Base-by-base conservation (phyloP, 2,888 invertebrate species). In the Tipula confusa region DNA sequence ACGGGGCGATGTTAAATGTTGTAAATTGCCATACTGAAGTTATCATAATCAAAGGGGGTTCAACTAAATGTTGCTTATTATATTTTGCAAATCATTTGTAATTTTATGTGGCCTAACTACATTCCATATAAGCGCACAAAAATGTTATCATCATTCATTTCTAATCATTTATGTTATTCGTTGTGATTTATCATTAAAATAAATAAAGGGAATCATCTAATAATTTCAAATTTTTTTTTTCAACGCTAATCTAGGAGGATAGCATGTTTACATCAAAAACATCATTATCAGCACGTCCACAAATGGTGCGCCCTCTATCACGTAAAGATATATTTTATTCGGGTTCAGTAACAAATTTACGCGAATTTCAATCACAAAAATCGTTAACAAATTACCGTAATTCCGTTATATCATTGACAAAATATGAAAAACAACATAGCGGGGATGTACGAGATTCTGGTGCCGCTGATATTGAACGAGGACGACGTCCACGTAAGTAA, bases 291-390 rank as follows among this genome's bases (percentile, higher is more conserved):
- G 88, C 88, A 83, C 87, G 89, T 1, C 87, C 87, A 18, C 87
- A 89, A 82, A 96, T 96, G 91, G 94, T 96, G 15, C 93, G 97
- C 18, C 98, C 98, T 2, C 90, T 98, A 90, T 97, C 97, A 6
- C 92, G 98, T 83, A 97, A 98, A 88, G 99, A 99, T 90, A 98
- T 98, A 87, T 98, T 99, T 91, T 98, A 98, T 90, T 97, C 97
- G 1, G 98, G 99, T 33, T 98, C 98, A 82, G 96, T 99, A 29
- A 92, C 95, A 85, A 96, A 98, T 90, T 92, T 99, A 86, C 97
- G 96, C 0, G 97, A 98, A 89, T 98, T 95, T 90, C 95, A 96
- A 89, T 97, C 96, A 84, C 97, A 97, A 89, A 96, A 96, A 87
- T 96, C 97, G 1, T 91, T 98, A 83, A 94, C 95, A 83, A 95